Evolutionary conservation across 2,888 invertebrate genomes (phyloP).

Genomic region (Limnephilus lunatus): DNA sequence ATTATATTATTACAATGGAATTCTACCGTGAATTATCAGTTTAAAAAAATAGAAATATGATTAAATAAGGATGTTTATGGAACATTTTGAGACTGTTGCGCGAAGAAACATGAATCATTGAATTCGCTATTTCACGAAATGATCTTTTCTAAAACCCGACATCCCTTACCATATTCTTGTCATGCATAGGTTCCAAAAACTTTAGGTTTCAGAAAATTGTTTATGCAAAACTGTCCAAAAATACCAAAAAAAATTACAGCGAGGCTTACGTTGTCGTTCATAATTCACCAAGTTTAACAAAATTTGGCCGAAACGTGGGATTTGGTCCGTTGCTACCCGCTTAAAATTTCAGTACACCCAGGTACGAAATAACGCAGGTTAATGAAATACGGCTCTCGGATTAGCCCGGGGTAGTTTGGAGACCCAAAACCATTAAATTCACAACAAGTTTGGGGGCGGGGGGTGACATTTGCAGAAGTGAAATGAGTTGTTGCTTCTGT

Average conservation of each 20-base stretch:
- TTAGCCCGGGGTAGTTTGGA: not conserved
- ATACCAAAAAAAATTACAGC: not conserved
- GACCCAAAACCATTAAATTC: not conserved
- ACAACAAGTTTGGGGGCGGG: not conserved
- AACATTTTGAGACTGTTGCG: not conserved
- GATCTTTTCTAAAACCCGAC: not conserved
- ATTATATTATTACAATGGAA: too few species aligned
- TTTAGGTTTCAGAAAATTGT: not conserved
- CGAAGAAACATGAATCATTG: not conserved
- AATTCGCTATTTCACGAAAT: not conserved
- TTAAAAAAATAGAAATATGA: too few species aligned
- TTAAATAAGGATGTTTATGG: not conserved
- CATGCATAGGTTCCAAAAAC: not conserved
- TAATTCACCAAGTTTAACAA: not conserved
- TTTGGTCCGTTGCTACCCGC: not conserved
- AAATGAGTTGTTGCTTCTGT: constrained; percentile 2
- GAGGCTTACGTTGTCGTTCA: not conserved
- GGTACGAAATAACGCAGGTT: not conserved
- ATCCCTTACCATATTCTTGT: not conserved
- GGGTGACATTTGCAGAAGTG: not conserved
- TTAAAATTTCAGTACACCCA: not conserved
- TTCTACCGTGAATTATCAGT: too few species aligned
- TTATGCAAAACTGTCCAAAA: not conserved
- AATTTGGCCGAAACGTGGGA: not conserved
- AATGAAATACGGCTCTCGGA: not conserved